Evolutionary conservation across 2,888 invertebrate genomes (phyloP), one percentile per base, ranked within the genome.

Genomic region (Sarcophaga variegata): DNA sequence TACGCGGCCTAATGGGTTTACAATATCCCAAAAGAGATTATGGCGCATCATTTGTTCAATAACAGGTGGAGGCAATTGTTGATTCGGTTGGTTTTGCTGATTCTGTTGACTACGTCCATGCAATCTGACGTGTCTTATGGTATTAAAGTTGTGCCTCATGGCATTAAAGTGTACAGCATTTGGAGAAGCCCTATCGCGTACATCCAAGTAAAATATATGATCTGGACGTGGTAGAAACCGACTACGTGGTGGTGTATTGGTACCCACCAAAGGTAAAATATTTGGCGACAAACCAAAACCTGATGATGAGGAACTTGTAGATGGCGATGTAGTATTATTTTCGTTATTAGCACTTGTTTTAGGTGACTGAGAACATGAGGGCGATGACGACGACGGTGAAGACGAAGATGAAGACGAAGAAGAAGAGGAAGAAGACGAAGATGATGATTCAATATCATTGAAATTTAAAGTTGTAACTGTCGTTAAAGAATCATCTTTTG

Each of bases 21-120:
- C 88, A 89, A 93, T 92, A 60, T 92, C 91, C 92, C 93, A 93
- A 27, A 93, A 92, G 69, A 91, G 89, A 17, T 92, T 92, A 89
- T 92, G 92, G 17, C 89, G 89, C 37, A 92, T 83, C 64, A 92
- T 90, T 85, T 91, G 91, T 62, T 91, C 90, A 3, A 92, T 86
- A 20, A 89, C 89, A 0, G 78, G 64, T 79, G 90, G 80, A 85
- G 81, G 88, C n/a, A 80, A 74, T 64, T 69, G 77, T 12, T 81
- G 85, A 3, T 76, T 49, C 47, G 60, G 72, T 12, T 69, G 81
- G n/a, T 79, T 71, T 11, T 63, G 47, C n/a, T 72, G 72, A 6
- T 71, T 64, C 2, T 78, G 74, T 22, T 67, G 79, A 11, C 11
- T 20, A 2, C 80, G 86, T 0, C 67, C 62, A 3, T 78, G 72